Evolutionary conservation across 2,113 vertebrate species (phyloP).

Genomic region (Paradoxurus hermaphroditus): DNA sequence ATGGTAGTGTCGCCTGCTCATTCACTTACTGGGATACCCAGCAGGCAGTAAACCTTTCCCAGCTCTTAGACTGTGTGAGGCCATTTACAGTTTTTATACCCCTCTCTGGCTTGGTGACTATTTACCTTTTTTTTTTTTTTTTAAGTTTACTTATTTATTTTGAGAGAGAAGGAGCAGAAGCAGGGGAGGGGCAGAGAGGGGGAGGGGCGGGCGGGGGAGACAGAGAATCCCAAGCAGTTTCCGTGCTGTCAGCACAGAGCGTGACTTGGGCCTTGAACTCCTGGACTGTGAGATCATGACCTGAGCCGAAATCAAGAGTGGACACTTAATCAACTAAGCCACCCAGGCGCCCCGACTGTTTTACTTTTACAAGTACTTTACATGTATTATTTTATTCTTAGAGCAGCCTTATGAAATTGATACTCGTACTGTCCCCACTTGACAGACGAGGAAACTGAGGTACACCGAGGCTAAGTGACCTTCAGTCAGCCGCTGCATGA

Average conservation of each 20-base stretch:
- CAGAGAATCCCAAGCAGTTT: no score
- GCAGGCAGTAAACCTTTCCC: background rate
- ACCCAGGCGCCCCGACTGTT: no score
- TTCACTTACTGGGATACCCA: background rate
- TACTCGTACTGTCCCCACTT: background rate
- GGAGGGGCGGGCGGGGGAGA: no score
- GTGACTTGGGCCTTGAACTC: no score
- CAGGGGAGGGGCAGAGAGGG: no score
- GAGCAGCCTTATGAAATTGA: background rate
- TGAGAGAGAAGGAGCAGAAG: no score
- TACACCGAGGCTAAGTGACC: background rate
- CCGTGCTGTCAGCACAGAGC: no score
- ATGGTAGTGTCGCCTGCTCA: background rate
- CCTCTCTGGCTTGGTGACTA: background rate
- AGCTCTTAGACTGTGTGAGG: background rate
- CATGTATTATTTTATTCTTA: background rate
- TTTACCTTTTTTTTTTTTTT: background rate
- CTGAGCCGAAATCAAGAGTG: no score
- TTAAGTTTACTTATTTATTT: no score
- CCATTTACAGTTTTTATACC: background rate
- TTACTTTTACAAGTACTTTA: background rate
- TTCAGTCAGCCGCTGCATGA: background rate
- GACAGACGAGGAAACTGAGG: background rate
- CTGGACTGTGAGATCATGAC: no score
- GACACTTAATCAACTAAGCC: no score